These are phyloP conservation scores for Eufriesea mexicana DNA, from an alignment of 1,140 invertebrate species.

Conservation along the genomic window DNA sequence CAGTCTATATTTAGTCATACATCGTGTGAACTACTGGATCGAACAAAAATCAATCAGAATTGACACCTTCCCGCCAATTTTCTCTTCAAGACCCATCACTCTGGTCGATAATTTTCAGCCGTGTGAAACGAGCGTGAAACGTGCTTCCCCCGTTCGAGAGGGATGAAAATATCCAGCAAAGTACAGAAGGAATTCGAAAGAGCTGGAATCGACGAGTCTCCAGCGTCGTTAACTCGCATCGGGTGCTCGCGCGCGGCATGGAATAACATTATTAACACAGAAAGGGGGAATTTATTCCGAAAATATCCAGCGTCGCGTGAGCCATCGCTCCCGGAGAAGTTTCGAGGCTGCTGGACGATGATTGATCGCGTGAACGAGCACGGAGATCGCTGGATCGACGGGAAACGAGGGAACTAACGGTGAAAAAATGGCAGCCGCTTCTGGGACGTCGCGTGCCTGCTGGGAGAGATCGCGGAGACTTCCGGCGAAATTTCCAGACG, in stretches of 20 bases:
- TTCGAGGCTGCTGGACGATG: conserved; percentile 40
- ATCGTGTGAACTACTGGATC: not conserved
- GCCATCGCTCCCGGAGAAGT: conserved; percentile 23
- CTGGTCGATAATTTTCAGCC: not conserved
- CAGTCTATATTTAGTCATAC: not conserved
- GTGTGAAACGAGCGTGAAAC: too few relatives aligned
- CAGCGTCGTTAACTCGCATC: not conserved
- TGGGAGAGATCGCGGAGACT: conserved; percentile 37
- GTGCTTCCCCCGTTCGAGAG: too few relatives aligned
- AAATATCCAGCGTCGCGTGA: conserved; percentile 46
- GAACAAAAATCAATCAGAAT: not conserved
- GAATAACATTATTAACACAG: conserved; percentile 38
- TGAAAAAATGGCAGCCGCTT: not conserved
- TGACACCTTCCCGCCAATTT: not conserved
- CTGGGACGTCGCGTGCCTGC: not conserved
- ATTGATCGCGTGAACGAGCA: conserved; percentile 52
- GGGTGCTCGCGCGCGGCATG: not conserved
- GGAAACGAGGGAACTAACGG: not conserved
- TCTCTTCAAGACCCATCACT: too few relatives aligned
- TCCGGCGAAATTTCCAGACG: conserved; percentile 45
- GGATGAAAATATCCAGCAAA: not conserved
- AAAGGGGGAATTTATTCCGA: conserved; percentile 40
- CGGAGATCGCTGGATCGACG: conserved; percentile 20
- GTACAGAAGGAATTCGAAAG: not conserved
- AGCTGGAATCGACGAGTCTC: too few relatives aligned